Conservation (phyloP, 2,797 vertebrate genomes). For the Kryptolebias ocellatus region DNA sequence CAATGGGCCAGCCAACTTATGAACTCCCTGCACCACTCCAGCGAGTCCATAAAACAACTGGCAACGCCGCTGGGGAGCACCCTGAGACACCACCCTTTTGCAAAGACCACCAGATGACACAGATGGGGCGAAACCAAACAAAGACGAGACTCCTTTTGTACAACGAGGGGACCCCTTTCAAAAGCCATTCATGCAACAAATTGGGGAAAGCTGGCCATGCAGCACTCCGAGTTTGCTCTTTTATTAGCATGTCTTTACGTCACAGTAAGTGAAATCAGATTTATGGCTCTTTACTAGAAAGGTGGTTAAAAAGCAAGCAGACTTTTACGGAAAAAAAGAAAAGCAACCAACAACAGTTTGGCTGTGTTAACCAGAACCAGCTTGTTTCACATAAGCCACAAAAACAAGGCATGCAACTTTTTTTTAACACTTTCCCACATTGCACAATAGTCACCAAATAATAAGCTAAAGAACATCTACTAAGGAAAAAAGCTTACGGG, state of each 20-base stretch:
- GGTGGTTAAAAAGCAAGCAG: slow-evolving; percentile 52
- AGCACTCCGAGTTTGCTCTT: slow-evolving; percentile 84
- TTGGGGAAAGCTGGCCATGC: slow-evolving; percentile 87
- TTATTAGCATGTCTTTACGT: slow-evolving; percentile 79
- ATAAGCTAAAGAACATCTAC: neutral
- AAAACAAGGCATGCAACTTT: neutral
- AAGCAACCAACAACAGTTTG: slow-evolving; percentile 47
- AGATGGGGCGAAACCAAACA: slow-evolving; percentile 95
- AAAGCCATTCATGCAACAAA: slow-evolving; percentile 93
- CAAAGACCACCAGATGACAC: slow-evolving; percentile 97
- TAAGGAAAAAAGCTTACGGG: slow-evolving; percentile 30
- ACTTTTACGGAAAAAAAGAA: slow-evolving; percentile 31
- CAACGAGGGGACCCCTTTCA: slow-evolving; percentile 86
- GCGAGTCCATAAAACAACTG: slow-evolving; percentile 98
- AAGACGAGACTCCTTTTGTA: slow-evolving; percentile 91
- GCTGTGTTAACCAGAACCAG: slow-evolving; percentile 43
- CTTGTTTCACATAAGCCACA: slow-evolving; percentile 3
- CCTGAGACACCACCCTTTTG: slow-evolving; percentile 86
- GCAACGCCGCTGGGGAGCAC: slow-evolving; percentile 88
- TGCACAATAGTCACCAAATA: slow-evolving; percentile 20
- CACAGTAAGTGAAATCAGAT: slow-evolving; percentile 83
- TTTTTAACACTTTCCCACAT: slow-evolving; percentile 19
- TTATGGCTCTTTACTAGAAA: slow-evolving; percentile 71
- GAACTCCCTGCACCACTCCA: slow-evolving; percentile 93
- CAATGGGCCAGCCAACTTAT: slow-evolving; percentile 93